Conservation (phyloP, 2,888 invertebrate genomes). For the Dichetophora obliterata region DNA sequence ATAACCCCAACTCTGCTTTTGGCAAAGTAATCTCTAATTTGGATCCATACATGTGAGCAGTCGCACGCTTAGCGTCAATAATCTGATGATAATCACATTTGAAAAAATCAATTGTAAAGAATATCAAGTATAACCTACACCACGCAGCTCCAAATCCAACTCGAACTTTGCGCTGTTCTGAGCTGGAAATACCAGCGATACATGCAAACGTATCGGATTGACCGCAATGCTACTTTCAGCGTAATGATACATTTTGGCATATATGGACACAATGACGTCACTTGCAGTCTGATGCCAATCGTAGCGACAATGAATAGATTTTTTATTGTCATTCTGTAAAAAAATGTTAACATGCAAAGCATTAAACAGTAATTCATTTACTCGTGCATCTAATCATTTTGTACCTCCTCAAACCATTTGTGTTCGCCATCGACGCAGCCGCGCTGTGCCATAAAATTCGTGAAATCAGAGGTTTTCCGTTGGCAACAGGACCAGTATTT, state of each 20-base stretch:
- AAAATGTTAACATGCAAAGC: neutral
- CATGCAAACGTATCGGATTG: conserved; percentile 85
- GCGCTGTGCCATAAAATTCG: conserved; percentile 89
- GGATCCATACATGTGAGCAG: conserved; percentile 84
- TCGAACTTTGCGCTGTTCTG: conserved; percentile 79
- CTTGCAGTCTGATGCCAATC: conserved; percentile 96
- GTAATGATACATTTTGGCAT: conserved; percentile 91
- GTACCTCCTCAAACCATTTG: conserved; percentile 81
- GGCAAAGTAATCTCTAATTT: conserved; percentile 94
- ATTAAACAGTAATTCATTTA: neutral
- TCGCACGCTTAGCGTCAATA: conserved; percentile 79
- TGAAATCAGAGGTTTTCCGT: conserved; percentile 93
- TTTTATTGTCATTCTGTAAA: conserved; percentile 72
- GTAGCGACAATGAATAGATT: conserved; percentile 81
- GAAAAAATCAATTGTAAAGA: neutral
- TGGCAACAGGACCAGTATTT: conserved; percentile 99
- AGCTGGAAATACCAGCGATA: conserved; percentile 83
- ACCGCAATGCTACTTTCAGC: conserved; percentile 80
- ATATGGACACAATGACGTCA: conserved; percentile 87
- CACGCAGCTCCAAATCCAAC: conserved; percentile 83
- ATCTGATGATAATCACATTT: conserved; percentile 72
- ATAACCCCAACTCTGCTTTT: conserved; percentile 87
- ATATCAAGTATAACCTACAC: conserved; percentile 74
- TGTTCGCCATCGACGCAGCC: conserved; percentile 91
- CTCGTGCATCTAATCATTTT: neutral